Percentiles rank a stretch among this genome's conserved stretches.
Conservation (phyloP, 1,140 invertebrate genomes). For the Heterodera schachtii region DNA sequence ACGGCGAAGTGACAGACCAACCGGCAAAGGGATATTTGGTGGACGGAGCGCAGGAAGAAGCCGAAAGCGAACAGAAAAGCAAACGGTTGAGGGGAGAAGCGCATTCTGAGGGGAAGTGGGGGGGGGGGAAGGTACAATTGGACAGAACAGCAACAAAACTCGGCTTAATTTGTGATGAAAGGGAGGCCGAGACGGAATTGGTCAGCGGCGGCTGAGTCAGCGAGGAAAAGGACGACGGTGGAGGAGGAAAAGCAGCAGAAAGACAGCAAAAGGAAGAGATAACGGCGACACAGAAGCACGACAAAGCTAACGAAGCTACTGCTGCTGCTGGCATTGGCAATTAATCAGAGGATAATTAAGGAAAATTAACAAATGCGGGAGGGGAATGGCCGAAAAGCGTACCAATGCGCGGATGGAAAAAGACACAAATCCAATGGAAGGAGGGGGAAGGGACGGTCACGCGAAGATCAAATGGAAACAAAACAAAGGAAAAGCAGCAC, state of each 20-base stretch:
- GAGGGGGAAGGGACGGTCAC: neutral
- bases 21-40: constrained; percentile 9
- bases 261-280: neutral
- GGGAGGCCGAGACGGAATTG: neutral
- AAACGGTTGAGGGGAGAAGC: neutral
- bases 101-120: neutral
- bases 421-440: no score
- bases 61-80: neutral
- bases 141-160: neutral
- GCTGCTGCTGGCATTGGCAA: neutral
- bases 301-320: neutral
- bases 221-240: neutral
- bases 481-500: no score
- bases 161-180: neutral
- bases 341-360: no score
- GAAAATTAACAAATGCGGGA: no score
- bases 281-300: neutral
- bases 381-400: no score
- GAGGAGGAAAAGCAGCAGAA: neutral
- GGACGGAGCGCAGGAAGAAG: neutral
- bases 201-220: neutral
- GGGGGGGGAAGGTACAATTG: neutral
- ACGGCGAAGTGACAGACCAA: neutral
- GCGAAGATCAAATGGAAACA: neutral
- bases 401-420: no score